Evolutionary conservation across 2,797 vertebrate species (phyloP).

Genomic region (Xiphorhynchus erythropygius): DNA sequence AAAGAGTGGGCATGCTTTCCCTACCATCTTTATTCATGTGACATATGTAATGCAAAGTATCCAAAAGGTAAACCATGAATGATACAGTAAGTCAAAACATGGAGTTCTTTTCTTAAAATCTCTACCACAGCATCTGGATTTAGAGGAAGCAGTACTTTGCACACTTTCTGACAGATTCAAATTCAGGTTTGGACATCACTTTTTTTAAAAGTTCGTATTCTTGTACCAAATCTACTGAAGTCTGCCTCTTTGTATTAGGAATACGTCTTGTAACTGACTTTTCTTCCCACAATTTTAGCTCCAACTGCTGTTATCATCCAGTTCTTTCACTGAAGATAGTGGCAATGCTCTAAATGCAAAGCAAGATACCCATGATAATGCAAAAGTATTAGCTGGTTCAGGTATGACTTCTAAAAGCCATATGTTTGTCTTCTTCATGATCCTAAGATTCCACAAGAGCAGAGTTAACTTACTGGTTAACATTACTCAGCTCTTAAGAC

Average conservation of each 20-base stretch:
- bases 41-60: fast-evolving
- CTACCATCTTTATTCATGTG: neutral
- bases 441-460: neutral
- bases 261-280: neutral
- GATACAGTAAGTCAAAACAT: neutral
- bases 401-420: neutral
- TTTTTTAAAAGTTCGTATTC: neutral
- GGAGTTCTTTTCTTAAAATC: neutral
- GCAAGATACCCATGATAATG: neutral
- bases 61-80: neutral
- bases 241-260: neutral
- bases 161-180: neutral
- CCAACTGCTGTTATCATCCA: neutral
- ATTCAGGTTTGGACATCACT: neutral
- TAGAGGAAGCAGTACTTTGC: neutral
- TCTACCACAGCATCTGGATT: neutral
- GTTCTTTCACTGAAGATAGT: neutral
- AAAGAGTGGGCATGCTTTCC: neutral
- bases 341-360: neutral
- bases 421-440: neutral
- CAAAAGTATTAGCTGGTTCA: neutral
- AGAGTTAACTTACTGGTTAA: neutral
- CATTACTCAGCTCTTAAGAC: neutral
- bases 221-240: neutral
- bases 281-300: neutral